These are phyloP conservation scores for Esox niger DNA, from an alignment of 2,113 vertebrate species.

Conservation along the genomic window DNA sequence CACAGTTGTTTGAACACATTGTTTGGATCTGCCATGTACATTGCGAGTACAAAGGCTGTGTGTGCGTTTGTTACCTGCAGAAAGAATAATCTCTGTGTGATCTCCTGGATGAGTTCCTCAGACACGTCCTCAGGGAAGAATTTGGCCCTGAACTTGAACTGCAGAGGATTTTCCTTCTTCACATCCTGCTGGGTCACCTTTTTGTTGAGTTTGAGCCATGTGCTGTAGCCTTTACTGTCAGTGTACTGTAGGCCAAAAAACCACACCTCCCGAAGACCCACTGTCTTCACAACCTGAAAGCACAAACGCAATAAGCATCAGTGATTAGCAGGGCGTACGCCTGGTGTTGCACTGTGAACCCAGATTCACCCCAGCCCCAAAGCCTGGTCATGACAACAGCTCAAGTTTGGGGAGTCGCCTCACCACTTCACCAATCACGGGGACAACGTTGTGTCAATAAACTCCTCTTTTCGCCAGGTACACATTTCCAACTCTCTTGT, in stretches of 20 bases:
- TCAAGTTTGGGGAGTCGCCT: no score
- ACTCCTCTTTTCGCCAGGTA: no score
- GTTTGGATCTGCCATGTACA: no score
- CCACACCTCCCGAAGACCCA: slow-evolving; percentile 88
- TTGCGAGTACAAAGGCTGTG: not conserved
- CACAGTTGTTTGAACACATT: not conserved
- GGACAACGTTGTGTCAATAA: no score
- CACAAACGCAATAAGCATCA: no score
- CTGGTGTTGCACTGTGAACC: no score
- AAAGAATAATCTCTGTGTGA: slow-evolving; percentile 98
- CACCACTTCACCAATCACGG: no score
- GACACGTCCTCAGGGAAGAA: slow-evolving; percentile 98
- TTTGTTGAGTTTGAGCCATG: slow-evolving; percentile 89
- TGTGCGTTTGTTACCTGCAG: slow-evolving; percentile 81
- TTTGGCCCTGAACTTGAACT: slow-evolving; percentile 96
- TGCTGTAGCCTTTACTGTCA: slow-evolving; percentile 88
- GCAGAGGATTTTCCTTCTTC: slow-evolving; percentile 94
- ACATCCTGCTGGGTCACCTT: slow-evolving; percentile 98
- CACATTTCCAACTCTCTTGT: no score
- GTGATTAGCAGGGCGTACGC: no score
- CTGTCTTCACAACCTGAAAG: slow-evolving; percentile 85
- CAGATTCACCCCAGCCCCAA: no score
- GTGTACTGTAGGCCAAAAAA: slow-evolving; percentile 89
- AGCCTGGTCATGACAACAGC: no score
- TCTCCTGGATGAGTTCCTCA: slow-evolving; percentile 98